Base-by-base conservation (phyloP, 2,888 invertebrate species). In the Nemotelus pantherinus region DNA sequence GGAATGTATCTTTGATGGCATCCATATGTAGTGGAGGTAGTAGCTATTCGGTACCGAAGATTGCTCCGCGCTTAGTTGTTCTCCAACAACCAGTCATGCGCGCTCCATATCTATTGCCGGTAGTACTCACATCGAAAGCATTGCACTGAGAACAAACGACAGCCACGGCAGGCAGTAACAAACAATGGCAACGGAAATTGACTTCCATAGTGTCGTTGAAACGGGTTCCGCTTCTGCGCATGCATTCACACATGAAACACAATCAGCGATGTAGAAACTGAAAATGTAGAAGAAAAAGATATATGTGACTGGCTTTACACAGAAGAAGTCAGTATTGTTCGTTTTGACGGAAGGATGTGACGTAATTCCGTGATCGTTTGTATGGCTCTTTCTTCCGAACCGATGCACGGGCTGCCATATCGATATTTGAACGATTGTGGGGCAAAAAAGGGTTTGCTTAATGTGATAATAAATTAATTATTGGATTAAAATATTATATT, bases 121-220 rank as follows among this genome's bases (percentile, higher is more conserved):
- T 25, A 25, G 25, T 25, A 25, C 25, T 25, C 25, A 48, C 48
- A 6, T 25, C 39, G n/a, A 48, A 43, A 6, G 9, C 53, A 4
- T 47, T 39, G 53, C 2, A 70, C 67, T n/a, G 3, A 67, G 7
- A 44, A 45, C 45, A 6, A 45, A 10, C 41, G 65, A 41, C 25
- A 25, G 25, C 25, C 25, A 25, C 25, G 25, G 25, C 25, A 25
- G 44, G 25, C 55, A 70, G 10, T 50, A 48, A 55, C 70, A 43
- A 70, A 70, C 70, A 70, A 55, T 53, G 47, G 65, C 65, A 65
- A 10, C 44, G 65, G 65, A 65, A 65, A 47, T 65, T 55, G 70
- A 53, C 55, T 70, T 70, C 55, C 53, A 55, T 55, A 6, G 53
- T 47, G 70, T 70, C 70, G 53, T 6, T 6, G 25, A 55, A 41